Evolutionary conservation across 2,888 invertebrate genomes (phyloP), one percentile per base, ranked within the genome.

Genomic region (Iselma pallidipennis): DNA sequence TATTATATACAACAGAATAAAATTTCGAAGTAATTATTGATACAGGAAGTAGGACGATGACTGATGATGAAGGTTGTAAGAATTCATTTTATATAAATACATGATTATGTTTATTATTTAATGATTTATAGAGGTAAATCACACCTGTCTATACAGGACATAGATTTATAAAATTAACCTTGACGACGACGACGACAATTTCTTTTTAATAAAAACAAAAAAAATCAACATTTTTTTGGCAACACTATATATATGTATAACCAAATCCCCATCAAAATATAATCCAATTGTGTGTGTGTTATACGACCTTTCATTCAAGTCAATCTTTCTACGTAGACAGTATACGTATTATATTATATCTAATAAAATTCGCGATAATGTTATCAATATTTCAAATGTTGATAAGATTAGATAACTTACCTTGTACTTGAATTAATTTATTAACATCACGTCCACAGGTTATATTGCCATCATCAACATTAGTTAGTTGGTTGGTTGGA

Each of bases 351-450:
- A n/a, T n/a, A n/a, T n/a, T n/a, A n/a, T n/a, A n/a, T n/a, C n/a
- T n/a, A 16, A 7, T 33, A 33, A 33, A 14, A 33, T 5, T 4
- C 19, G 55, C 4, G 55, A 60, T 60, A 55, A 55, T 19, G 14
- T 51, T 51, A 53, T 63, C 57, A 55, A 57, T n/a, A 58, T 33
- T 14, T 33, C 14, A 61, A 51, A 23, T 52, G 60, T 67, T 63
- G 57, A 59, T 61, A 52, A 55, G 37, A 64, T 63, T 66, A 59
- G 65, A 63, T 62, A 67, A 70, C 72, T 73, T 59, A 76, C 75
- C 74, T 74, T 70, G 59, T 71, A 71, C 68, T 73, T 73, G 42
- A 42, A 19, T 73, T 71, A 71, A 72, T 71, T 70, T 70, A 69
- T 67, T 65, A 65, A 55, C 66, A 68, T 69, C 67, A 67, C 66